A percentile compares a stretch with the other conserved stretches of the same genome.
Conservation (phyloP, 2,113 vertebrate species). For the Micromys minutus region DNA sequence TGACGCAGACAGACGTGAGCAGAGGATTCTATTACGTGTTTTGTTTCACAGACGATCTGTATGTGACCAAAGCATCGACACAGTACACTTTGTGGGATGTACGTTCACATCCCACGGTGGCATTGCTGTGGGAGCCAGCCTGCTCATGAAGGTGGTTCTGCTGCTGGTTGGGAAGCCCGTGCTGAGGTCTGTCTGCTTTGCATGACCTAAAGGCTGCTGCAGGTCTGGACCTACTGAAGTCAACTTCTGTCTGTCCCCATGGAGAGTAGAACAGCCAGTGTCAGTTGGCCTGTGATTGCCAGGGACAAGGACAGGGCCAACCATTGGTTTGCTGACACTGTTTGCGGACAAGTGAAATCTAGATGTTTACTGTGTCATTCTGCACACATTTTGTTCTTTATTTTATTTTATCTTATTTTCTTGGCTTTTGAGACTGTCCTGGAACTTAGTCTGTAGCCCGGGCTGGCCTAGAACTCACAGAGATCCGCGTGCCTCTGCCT, state of each 20-base stretch:
- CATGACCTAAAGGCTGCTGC: not conserved
- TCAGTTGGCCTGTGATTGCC: not conserved
- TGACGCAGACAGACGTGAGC: not conserved
- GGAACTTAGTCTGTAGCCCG: too few relatives aligned
- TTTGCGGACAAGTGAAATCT: not conserved
- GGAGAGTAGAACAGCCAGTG: not conserved
- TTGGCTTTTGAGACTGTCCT: too few relatives aligned
- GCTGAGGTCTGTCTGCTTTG: too few relatives aligned
- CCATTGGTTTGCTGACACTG: not conserved
- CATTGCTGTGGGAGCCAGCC: not conserved
- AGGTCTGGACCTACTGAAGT: not conserved
- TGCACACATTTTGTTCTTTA: not conserved
- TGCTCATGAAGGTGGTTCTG: not conserved
- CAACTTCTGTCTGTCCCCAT: not conserved
- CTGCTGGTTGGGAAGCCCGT: too few relatives aligned
- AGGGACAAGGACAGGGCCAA: not conserved
- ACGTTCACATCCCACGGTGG: not conserved
- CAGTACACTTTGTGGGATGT: accelerated
- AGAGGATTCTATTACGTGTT: not conserved
- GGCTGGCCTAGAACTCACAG: too few relatives aligned
- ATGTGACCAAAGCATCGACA: not conserved
- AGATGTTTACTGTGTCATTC: not conserved
- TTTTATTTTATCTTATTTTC: not conserved
- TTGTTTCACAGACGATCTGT: not conserved
- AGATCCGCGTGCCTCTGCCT: too few relatives aligned